Base-by-base conservation (phyloP, 2,113 vertebrate genomes). In the Pimephales promelas region DNA sequence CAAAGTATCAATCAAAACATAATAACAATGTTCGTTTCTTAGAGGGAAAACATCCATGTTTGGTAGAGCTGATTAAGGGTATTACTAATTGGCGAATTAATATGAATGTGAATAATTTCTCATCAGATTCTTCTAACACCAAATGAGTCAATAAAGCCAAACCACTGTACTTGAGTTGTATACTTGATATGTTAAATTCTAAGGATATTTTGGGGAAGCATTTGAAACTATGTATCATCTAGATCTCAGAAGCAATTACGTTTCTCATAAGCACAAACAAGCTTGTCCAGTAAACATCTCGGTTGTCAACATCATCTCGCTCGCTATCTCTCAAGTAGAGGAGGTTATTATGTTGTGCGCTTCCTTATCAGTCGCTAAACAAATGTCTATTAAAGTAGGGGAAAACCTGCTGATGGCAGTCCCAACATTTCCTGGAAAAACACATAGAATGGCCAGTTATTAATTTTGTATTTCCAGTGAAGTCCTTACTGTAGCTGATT, bases 361-460 rank as follows among this genome's bases (percentile, higher is more conserved):
- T 56, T 54, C 43, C 79, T 64, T 64, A 81, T 81, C 31, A 56
- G 79, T 56, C 31, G 56, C 31, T 70, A 81, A 70, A 54, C 47
- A 81, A 70, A 68, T 54, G 26, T 77, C 4, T 18, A 36, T 20
- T 16, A n/a, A 7, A 5, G 22, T 10, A 16, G 47, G 62, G 79
- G 14, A 81, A 81, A 81, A 36, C 79, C 64, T 54, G 47, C 47
- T 71, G 45, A n/a, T 54, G 47, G 64, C 45, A 36, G 28, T 34
- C 45, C 79, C 70, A 56, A 81, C 79, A 54, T 81, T 70, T 81
- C 64, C 62, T 70, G 62, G 62, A 70, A 40, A 40, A 70, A 54
- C 43, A 54, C n/a, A 70, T 31, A 28, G 20, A 57, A 81, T 10
- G 11, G 79, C 6, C 47, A 36, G 45, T 70, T 52, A 70, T 70